Conservation (phyloP, 2,113 vertebrate species). For the Bufo bufo region DNA sequence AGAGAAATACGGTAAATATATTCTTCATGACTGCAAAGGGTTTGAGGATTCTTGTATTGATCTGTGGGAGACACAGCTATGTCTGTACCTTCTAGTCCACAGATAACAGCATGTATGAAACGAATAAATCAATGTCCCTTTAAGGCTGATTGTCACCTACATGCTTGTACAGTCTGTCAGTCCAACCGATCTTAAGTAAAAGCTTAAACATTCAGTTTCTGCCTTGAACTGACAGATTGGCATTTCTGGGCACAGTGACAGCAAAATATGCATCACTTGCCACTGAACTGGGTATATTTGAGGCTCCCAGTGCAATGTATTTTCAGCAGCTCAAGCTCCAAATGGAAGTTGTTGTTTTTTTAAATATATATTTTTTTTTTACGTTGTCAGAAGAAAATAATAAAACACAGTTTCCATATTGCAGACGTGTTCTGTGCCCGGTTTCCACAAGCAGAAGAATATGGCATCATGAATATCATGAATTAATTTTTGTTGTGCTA, state of each 20-base stretch:
- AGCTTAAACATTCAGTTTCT: constrained; percentile 63
- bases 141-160: constrained; percentile 61
- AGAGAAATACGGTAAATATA: neutral
- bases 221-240: constrained; percentile 56
- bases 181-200: constrained; percentile 63
- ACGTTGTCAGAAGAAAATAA: constrained; percentile 22
- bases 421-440: neutral
- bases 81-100: neutral
- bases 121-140: constrained; percentile 67
- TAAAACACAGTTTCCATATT: neutral
- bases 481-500: constrained; percentile 60
- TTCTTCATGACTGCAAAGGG: neutral
- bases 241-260: constrained; percentile 51
- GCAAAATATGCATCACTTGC: constrained; percentile 14
- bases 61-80: neutral
- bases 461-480: neutral
- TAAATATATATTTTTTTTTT: constrained; percentile 7
- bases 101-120: constrained; percentile 44
- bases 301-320: constrained; percentile 29
- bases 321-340: constrained; percentile 54
- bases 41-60: constrained; percentile 18
- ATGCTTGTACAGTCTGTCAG: constrained; percentile 63
- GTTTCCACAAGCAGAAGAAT: neutral
- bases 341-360: constrained; percentile 5
- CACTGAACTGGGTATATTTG: constrained; percentile 27